Evolutionary conservation across 2,888 invertebrate species (phyloP).

Genomic region (Phasia obesa): DNA sequence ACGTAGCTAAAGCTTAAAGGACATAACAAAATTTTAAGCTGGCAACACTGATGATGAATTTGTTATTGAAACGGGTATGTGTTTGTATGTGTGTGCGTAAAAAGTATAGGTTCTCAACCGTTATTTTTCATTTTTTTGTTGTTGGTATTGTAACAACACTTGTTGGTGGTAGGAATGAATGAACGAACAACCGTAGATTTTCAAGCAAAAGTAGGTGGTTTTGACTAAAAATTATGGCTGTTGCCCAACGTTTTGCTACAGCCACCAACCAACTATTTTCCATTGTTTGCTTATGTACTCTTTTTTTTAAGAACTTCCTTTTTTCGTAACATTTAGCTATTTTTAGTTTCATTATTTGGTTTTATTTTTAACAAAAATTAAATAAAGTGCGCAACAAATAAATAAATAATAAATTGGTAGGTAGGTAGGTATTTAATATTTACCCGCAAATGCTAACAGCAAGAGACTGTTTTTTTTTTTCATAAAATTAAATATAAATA

Average conservation of each 20-base stretch:
- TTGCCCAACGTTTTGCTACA: neutral
- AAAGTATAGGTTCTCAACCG: conserved; percentile 24
- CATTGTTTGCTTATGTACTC: no score
- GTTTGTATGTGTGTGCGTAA: neutral
- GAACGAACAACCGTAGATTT: neutral
- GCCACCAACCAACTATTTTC: no score
- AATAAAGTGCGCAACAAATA: neutral
- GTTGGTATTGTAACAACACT: conserved; percentile 35
- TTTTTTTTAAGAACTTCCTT: no score
- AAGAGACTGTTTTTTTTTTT: neutral
- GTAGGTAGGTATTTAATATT: no score
- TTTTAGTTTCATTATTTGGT: neutral
- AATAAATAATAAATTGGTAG: no score
- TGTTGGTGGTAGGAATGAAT: conserved; percentile 39
- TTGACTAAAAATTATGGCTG: conserved; percentile 6
- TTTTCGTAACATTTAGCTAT: neutral
- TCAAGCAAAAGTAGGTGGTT: conserved; percentile 19
- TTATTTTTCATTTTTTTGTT: neutral
- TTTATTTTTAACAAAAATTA: neutral
- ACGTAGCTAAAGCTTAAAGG: no score
- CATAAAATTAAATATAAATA: no score
- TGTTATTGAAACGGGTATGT: no score
- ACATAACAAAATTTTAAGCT: no score
- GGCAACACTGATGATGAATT: no score
- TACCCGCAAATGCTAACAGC: neutral